phyloP scores from a whole-genome alignment of 2,888 invertebrate genomes.

The Amphipoea lucens region DNA sequence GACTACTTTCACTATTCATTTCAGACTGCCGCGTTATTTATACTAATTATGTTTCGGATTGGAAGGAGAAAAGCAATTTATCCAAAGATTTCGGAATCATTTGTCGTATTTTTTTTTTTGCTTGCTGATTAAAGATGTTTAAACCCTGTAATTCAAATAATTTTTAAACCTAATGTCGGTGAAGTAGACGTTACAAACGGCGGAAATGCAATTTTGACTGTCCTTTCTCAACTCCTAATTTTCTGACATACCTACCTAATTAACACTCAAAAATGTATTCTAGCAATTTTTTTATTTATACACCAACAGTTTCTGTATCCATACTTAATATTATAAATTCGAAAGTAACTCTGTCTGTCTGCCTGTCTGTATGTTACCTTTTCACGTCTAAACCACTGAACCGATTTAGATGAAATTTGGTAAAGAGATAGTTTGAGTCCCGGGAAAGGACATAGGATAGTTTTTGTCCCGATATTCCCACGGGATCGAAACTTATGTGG shows the following conservation, averaged over 20 bases:
- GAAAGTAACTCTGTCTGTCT: too few species aligned
- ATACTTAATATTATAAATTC: too few species aligned
- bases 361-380: too few species aligned
- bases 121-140: background rate
- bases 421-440: too few species aligned
- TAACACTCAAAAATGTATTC: background rate
- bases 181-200: background rate
- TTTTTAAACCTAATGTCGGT: background rate
- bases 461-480: too few species aligned
- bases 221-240: background rate
- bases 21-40: slow-evolving; percentile 3
- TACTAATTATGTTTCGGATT: background rate
- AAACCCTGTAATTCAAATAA: background rate
- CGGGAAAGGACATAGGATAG: too few species aligned
- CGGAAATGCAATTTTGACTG: background rate
- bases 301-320: background rate
- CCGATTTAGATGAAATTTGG: too few species aligned
- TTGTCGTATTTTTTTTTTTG: background rate
- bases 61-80: slow-evolving; percentile 1
- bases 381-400: too few species aligned
- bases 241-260: background rate
- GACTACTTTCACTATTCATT: slow-evolving; percentile 20
- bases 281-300: background rate
- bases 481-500: too few species aligned
- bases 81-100: background rate